Evolutionary conservation across 2,888 invertebrate genomes (phyloP).

Genomic region (Sphaerophoria taeniata): DNA sequence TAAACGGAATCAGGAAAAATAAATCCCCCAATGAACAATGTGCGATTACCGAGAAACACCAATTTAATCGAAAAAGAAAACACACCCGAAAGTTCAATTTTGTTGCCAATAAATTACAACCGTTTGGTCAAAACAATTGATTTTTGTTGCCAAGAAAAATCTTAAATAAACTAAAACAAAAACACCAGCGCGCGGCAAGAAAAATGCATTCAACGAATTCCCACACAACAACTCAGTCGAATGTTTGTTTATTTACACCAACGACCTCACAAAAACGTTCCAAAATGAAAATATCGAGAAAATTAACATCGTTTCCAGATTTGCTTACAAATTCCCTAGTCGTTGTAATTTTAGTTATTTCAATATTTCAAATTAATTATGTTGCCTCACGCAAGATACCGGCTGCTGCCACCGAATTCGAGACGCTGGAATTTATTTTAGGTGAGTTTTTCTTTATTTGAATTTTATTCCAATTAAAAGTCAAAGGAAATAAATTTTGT

Average conservation of each 20-base stretch:
- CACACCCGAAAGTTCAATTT: slow-evolving; percentile 14
- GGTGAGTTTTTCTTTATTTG: slow-evolving; percentile 52
- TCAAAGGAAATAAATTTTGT: not conserved
- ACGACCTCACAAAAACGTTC: slow-evolving; percentile 65
- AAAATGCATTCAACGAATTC: slow-evolving; percentile 40
- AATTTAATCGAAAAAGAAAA: slow-evolving; percentile 39
- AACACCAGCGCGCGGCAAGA: not conserved
- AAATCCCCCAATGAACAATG: slow-evolving; percentile 42
- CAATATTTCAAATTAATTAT: slow-evolving; percentile 66
- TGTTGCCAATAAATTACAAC: slow-evolving; percentile 2
- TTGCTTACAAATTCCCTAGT: slow-evolving; percentile 56
- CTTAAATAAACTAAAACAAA: slow-evolving; percentile 2
- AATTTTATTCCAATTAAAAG: not conserved
- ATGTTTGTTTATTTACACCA: slow-evolving; percentile 63
- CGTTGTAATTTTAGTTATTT: slow-evolving; percentile 50
- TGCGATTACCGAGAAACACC: slow-evolving; percentile 35
- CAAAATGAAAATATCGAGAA: slow-evolving; percentile 63
- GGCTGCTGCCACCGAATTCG: slow-evolving; percentile 19
- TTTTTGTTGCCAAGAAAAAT: not conserved
- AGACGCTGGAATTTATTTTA: slow-evolving; percentile 56
- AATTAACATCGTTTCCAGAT: slow-evolving; percentile 44
- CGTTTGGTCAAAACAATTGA: slow-evolving; percentile 35
- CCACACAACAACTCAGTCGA: slow-evolving; percentile 60
- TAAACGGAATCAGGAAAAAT: not conserved
- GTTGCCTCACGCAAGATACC: slow-evolving; percentile 54